Percentiles rank a stretch among this genome's conserved stretches.
phyloP scores from a whole-genome alignment of 2,797 vertebrate species.

The Odontamblyopus rebecca region DNA sequence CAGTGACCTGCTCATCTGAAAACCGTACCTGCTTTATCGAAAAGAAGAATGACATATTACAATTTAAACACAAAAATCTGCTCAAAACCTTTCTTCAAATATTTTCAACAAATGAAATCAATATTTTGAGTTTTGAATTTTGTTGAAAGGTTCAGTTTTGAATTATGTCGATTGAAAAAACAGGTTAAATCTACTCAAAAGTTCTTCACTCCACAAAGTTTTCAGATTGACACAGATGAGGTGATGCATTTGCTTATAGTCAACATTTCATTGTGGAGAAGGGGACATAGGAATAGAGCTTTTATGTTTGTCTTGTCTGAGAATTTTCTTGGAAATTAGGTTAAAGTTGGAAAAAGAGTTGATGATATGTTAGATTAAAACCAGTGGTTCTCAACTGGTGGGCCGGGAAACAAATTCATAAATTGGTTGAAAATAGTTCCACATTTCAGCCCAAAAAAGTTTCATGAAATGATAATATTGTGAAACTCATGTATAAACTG shows the following conservation, averaged over 20 bases:
- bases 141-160: too few relatives aligned
- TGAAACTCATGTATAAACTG: background rate
- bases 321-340: conserved; percentile 42
- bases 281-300: conserved; percentile 19
- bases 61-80: too few relatives aligned
- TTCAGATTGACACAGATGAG: background rate
- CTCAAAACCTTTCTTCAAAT: too few relatives aligned
- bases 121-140: too few relatives aligned
- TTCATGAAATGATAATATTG: background rate
- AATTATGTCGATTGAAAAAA: background rate
- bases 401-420: background rate
- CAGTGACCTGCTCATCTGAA: background rate
- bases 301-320: conserved; percentile 33
- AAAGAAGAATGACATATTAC: too few relatives aligned
- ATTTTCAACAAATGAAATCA: too few relatives aligned
- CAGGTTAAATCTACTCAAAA: background rate
- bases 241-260: background rate
- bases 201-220: background rate
- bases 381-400: conserved; percentile 13
- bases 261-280: background rate
- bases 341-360: conserved; percentile 54
- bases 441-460: background rate
- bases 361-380: conserved; percentile 34
- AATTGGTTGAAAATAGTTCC: background rate
- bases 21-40: too few relatives aligned